Conservation (phyloP, 2,113 vertebrate species). For the Marmota flaviventris region DNA sequence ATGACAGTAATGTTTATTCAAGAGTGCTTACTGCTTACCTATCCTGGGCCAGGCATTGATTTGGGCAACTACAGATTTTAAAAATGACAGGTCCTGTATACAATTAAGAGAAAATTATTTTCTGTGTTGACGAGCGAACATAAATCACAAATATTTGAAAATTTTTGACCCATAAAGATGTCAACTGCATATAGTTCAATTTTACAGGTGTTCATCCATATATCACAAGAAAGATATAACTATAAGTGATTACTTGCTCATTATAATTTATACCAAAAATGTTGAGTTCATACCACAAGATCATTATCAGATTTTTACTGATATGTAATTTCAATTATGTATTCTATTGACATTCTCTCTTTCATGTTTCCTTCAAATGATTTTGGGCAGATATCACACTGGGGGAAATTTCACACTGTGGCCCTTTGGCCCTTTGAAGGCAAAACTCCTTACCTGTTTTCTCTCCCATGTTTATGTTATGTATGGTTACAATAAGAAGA, state of each 20-base stretch:
- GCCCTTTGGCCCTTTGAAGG: neutral
- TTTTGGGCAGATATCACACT: neutral
- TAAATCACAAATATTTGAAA: neutral
- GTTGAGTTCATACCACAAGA: neutral
- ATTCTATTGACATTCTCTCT: neutral
- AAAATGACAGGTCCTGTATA: neutral
- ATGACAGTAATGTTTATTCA: neutral
- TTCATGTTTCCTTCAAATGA: constrained; percentile 12
- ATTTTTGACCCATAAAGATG: neutral
- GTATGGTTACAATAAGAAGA: neutral
- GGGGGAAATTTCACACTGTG: neutral
- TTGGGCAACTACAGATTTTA: neutral
- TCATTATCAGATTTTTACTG: neutral
- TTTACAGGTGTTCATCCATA: neutral
- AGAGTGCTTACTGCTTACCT: neutral
- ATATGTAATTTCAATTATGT: neutral
- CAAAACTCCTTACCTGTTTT: neutral
- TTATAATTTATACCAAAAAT: neutral
- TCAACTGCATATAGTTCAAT: neutral
- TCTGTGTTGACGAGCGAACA: neutral
- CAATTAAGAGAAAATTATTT: constrained; percentile 23
- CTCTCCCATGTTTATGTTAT: neutral
- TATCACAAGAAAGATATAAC: neutral
- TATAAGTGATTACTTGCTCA: neutral
- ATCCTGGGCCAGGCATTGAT: neutral